Evolutionary conservation across 2,888 invertebrate species (phyloP).

Genomic region (Melikaiella ostensackeni): DNA sequence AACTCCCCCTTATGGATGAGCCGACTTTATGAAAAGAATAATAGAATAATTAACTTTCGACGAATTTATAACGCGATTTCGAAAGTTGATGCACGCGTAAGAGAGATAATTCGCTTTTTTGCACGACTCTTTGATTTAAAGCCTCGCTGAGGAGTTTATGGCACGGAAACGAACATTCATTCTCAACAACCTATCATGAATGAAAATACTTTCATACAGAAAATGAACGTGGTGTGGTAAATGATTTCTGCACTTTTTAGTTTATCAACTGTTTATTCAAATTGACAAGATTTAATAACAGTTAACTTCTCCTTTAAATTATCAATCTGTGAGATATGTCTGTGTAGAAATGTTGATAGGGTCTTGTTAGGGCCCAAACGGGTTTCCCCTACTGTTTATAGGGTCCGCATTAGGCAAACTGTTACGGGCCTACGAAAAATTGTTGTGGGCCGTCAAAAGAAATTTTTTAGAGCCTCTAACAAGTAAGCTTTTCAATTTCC

Average conservation of each 20-base stretch:
- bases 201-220: not conserved
- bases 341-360: too few relatives aligned
- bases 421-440: too few relatives aligned
- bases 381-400: too few relatives aligned
- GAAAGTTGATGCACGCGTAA: constrained; percentile 27
- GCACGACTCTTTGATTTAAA: constrained; percentile 30
- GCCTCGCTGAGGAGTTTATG: constrained; percentile 13
- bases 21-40: constrained; percentile 18
- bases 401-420: too few relatives aligned
- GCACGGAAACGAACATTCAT: constrained; percentile 21
- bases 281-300: not conserved
- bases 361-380: too few relatives aligned
- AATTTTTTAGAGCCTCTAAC: too few relatives aligned
- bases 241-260: not conserved
- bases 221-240: not conserved
- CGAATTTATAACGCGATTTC: constrained; percentile 33
- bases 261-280: not conserved
- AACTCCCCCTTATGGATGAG: constrained; percentile 24
- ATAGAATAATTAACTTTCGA: constrained; percentile 36
- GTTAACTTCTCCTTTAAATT: too few relatives aligned
- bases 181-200: not conserved
- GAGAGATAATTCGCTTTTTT: constrained; percentile 23
- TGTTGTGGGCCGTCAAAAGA: too few relatives aligned
- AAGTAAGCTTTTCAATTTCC: too few relatives aligned
- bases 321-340: too few relatives aligned